Conservation (phyloP, 2,888 invertebrate species). For the Camptogramma bilineatum region DNA sequence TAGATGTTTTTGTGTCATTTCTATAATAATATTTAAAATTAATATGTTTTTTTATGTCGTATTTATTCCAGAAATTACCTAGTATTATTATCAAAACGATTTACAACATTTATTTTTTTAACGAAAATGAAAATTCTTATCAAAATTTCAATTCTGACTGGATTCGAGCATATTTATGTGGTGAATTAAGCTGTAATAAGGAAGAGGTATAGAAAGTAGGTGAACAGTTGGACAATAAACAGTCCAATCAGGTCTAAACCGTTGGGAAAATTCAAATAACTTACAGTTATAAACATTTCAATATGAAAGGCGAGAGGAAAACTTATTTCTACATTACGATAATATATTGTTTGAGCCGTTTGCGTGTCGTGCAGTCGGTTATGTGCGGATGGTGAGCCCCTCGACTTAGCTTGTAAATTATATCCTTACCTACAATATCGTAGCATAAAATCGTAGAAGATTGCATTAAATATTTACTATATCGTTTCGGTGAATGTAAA, state of each 20-base stretch:
- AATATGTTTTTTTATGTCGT: no score
- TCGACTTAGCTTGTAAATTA: conserved; percentile 46
- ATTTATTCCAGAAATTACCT: no score
- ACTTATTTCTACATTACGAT: conserved; percentile 44
- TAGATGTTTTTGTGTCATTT: no score
- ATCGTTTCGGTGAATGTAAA: conserved; percentile 38
- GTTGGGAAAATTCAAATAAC: conserved; percentile 41
- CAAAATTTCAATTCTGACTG: no score
- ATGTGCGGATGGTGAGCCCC: conserved; percentile 32
- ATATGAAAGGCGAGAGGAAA: conserved; percentile 41
- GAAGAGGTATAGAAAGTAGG: conserved; percentile 14
- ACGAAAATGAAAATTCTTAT: no score
- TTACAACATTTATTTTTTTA: no score
- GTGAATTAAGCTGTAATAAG: background rate
- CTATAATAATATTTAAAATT: no score
- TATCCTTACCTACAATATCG: conserved; percentile 43
- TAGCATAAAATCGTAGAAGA: conserved; percentile 39
- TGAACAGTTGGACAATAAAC: conserved; percentile 15
- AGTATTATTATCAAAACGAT: no score
- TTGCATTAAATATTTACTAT: conserved; percentile 42
- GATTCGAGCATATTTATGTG: background rate
- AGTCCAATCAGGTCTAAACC: conserved; percentile 25
- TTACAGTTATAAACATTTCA: conserved; percentile 45
- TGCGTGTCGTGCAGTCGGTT: conserved; percentile 38
- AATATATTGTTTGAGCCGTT: conserved; percentile 42